A percentile compares a stretch with the other conserved stretches of the same genome.
phyloP scores from a whole-genome alignment of 2,113 vertebrate genomes.

The Corythaixoides concolor region DNA sequence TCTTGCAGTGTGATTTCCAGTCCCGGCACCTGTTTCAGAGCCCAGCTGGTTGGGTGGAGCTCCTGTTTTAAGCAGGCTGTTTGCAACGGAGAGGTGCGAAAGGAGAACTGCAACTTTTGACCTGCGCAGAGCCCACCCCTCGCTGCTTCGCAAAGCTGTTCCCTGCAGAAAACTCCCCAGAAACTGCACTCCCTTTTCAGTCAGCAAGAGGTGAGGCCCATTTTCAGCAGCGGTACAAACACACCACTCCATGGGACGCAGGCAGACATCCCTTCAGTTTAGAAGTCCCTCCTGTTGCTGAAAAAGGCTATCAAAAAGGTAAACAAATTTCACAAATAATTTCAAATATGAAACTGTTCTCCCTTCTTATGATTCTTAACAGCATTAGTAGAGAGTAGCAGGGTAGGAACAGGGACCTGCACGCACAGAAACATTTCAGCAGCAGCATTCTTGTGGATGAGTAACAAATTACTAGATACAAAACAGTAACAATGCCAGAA shows the following conservation, averaged over 20 bases:
- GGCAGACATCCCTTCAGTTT: neutral
- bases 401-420: rapidly evolving
- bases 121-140: neutral
- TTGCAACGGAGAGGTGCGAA: neutral
- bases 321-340: neutral
- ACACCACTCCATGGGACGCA: neutral
- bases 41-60: rapidly evolving
- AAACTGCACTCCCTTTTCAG: neutral
- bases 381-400: neutral
- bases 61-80: neutral
- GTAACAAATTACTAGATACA: neutral
- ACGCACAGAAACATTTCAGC: neutral
- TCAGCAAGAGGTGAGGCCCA: neutral
- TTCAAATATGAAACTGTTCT: neutral
- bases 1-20: neutral
- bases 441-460: neutral
- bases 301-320: neutral
- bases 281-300: neutral
- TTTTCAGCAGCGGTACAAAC: neutral
- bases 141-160: neutral
- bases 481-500: neutral
- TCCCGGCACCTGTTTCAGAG: too few relatives aligned
- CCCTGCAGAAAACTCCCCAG: neutral
- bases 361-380: neutral
- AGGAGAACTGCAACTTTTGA: neutral